Evolutionary conservation across 2,797 vertebrate genomes (phyloP).

Genomic region (Tragelaphus eurycerus): DNA sequence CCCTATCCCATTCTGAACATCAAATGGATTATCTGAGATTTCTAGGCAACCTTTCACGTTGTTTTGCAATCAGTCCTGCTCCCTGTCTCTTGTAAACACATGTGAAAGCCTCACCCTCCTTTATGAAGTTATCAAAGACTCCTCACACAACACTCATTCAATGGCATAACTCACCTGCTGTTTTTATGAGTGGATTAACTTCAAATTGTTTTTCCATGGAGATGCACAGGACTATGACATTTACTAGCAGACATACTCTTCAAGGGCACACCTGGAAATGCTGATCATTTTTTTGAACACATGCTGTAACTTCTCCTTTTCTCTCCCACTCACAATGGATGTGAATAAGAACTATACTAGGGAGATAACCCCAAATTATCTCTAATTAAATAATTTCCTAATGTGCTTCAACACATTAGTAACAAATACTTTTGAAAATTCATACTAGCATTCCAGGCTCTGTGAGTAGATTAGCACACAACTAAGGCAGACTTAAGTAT

Average conservation of each 20-base stretch:
- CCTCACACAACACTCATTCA: neutral
- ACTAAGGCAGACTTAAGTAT: neutral
- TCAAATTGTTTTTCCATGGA: neutral
- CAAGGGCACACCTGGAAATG: neutral
- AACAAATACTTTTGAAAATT: neutral
- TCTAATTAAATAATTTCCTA: neutral
- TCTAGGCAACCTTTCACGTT: neutral
- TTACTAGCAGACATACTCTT: neutral
- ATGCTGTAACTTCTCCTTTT: neutral
- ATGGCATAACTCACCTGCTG: neutral
- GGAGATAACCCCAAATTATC: neutral
- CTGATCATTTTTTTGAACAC: neutral
- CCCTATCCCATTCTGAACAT: neutral
- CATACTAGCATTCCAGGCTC: neutral
- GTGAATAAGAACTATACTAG: neutral
- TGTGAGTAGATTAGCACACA: neutral
- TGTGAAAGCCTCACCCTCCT: neutral
- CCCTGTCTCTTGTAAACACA: neutral
- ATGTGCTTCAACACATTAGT: neutral
- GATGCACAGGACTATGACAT: neutral
- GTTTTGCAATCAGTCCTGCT: neutral
- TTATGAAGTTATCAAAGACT: neutral
- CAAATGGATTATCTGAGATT: neutral
- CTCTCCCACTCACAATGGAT: neutral
- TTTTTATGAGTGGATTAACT: conserved; percentile 21